Conservation (phyloP, 2,797 vertebrate species). For the Martes flavigula region DNA sequence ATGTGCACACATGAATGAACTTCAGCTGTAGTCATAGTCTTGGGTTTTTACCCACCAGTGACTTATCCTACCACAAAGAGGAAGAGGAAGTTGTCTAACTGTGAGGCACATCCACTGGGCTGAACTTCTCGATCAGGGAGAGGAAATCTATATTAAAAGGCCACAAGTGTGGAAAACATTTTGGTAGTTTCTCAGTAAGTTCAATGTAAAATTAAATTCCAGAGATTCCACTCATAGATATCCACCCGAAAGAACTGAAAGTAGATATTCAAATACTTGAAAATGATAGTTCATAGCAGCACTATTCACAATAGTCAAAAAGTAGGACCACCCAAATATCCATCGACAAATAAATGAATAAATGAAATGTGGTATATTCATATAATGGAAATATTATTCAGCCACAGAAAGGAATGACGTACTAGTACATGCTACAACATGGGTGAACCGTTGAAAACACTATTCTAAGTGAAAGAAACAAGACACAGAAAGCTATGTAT, state of each 20-base stretch:
- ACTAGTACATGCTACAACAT: neutral
- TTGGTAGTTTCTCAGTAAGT: neutral
- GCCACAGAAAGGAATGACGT: neutral
- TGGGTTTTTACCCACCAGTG: neutral
- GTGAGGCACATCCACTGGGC: neutral
- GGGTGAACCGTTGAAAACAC: neutral
- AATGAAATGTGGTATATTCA: neutral
- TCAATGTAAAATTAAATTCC: neutral
- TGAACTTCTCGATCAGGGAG: neutral
- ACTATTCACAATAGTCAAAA: neutral
- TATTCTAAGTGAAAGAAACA: neutral
- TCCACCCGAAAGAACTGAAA: neutral
- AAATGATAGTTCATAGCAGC: neutral
- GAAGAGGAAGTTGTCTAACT: neutral
- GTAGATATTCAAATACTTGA: neutral
- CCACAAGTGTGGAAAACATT: neutral
- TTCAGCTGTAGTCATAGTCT: neutral
- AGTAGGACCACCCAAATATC: neutral
- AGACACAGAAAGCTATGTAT: neutral
- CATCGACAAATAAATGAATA: neutral
- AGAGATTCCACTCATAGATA: neutral
- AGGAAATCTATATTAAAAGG: slow-evolving; percentile 2
- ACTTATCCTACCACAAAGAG: neutral
- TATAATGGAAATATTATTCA: neutral
- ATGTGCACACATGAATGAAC: neutral